These are phyloP conservation scores for Tiliqua scincoides DNA, from an alignment of 2,113 vertebrate species.

Conservation along the genomic window DNA sequence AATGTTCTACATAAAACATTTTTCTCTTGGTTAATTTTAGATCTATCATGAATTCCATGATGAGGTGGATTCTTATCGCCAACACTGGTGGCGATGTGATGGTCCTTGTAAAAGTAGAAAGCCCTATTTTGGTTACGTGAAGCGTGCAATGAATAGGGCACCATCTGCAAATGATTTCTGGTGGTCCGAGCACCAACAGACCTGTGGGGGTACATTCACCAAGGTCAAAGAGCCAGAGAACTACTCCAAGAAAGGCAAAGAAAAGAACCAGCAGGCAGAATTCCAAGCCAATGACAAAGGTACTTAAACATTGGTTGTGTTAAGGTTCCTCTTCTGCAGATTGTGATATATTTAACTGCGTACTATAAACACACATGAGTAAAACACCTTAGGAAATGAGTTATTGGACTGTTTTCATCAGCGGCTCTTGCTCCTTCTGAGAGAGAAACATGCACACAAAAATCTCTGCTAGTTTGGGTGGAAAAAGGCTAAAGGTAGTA, in stretches of 20 bases:
- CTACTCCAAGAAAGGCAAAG: conserved; percentile 82
- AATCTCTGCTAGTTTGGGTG: no score
- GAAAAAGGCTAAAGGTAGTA: no score
- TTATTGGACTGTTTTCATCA: accelerated
- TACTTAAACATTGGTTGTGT: conserved; percentile 15
- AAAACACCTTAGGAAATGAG: accelerated
- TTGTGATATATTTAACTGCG: accelerated
- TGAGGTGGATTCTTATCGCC: conserved; percentile 91
- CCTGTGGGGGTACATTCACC: conserved; percentile 87
- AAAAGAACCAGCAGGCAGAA: conserved; percentile 48
- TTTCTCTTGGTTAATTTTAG: conserved; percentile 63
- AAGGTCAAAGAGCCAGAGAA: conserved; percentile 95
- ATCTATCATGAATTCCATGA: conserved; percentile 89
- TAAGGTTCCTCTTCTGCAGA: not conserved
- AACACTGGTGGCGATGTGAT: conserved; percentile 95
- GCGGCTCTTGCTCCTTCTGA: not conserved
- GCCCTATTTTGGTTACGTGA: conserved; percentile 91
- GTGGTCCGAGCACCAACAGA: conserved; percentile 90
- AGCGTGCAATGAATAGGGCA: conserved; percentile 91
- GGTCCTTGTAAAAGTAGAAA: conserved; percentile 86
- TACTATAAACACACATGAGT: not conserved
- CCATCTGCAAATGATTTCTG: conserved; percentile 89
- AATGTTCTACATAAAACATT: not conserved
- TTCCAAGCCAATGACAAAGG: conserved; percentile 47
- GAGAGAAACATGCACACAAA: no score